Conservation (phyloP, 1,140 invertebrate genomes). For the Eupeodes corollae region DNA sequence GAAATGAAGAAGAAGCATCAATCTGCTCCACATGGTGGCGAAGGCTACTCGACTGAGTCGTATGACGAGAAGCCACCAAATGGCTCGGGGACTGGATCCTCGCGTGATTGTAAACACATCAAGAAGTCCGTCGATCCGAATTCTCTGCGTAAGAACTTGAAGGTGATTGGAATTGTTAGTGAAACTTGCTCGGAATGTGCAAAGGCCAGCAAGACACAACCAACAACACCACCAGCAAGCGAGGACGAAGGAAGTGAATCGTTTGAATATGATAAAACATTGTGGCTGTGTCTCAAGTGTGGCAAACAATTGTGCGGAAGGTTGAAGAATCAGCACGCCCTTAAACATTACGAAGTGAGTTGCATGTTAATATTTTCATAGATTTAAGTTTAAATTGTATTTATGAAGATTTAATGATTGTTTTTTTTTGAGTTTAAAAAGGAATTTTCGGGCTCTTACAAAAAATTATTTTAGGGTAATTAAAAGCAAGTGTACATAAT, state of each 20-base stretch:
- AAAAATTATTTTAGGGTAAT: too few relatives aligned
- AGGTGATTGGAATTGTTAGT: constrained; percentile 42
- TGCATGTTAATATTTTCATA: too few relatives aligned
- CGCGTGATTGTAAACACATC: constrained; percentile 53
- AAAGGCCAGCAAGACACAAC: constrained; percentile 15
- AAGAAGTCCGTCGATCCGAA: constrained; percentile 54
- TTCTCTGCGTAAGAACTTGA: constrained; percentile 50
- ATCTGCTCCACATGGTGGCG: constrained; percentile 45
- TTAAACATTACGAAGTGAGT: constrained; percentile 54
- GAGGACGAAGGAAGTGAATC: constrained; percentile 8
- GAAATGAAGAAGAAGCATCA: constrained; percentile 51
- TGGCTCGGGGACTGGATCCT: constrained; percentile 24
- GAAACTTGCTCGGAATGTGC: constrained; percentile 50
- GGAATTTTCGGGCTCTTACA: too few relatives aligned
- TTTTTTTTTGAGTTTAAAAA: too few relatives aligned
- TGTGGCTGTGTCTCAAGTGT: constrained; percentile 62
- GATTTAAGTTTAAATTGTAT: too few relatives aligned
- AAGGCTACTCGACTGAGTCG: constrained; percentile 46
- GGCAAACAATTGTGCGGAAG: constrained; percentile 66
- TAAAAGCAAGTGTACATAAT: too few relatives aligned
- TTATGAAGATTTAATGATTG: background rate
- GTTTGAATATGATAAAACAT: constrained; percentile 48
- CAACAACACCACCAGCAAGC: constrained; percentile 13
- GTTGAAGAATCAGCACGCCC: constrained; percentile 56
- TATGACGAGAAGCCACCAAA: constrained; percentile 43